These are phyloP conservation scores for Vireo griseus DNA, from an alignment of 2,797 vertebrate species.

Conservation along the genomic window DNA sequence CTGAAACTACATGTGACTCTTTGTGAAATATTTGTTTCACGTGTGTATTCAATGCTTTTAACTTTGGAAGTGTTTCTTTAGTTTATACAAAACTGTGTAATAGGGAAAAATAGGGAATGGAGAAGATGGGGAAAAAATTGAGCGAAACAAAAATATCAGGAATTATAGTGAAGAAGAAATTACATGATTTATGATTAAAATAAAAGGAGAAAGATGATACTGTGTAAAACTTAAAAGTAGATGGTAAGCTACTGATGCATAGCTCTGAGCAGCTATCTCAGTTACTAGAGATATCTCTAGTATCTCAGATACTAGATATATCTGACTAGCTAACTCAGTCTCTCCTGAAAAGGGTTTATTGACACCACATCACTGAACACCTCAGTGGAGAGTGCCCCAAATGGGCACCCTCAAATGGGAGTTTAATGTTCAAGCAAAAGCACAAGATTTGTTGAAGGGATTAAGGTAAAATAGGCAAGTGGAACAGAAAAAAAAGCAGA, in stretches of 20 bases:
- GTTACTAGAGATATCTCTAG: too few species aligned
- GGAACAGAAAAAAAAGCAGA: neutral
- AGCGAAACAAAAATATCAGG: neutral
- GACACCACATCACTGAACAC: neutral
- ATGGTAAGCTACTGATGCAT: neutral
- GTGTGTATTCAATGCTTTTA: neutral
- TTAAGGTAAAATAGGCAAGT: neutral
- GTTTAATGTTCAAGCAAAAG: neutral
- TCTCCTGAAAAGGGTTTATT: neutral
- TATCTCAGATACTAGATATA: too few species aligned
- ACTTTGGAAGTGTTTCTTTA: neutral
- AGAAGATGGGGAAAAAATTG: neutral
- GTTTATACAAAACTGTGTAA: neutral
- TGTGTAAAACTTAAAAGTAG: neutral
- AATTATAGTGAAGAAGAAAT: neutral
- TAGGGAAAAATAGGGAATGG: rapidly evolving
- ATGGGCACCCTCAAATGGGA: neutral
- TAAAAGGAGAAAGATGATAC: neutral
- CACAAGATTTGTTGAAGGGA: neutral
- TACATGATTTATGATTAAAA: neutral
- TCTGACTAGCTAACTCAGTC: too few species aligned
- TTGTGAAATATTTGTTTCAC: neutral
- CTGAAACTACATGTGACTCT: neutral
- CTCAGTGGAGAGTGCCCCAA: neutral
- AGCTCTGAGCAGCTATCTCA: neutral